Evolutionary conservation across 2,797 vertebrate genomes (phyloP), one percentile per base, ranked within the genome.

Genomic region (Meda fulgida): DNA sequence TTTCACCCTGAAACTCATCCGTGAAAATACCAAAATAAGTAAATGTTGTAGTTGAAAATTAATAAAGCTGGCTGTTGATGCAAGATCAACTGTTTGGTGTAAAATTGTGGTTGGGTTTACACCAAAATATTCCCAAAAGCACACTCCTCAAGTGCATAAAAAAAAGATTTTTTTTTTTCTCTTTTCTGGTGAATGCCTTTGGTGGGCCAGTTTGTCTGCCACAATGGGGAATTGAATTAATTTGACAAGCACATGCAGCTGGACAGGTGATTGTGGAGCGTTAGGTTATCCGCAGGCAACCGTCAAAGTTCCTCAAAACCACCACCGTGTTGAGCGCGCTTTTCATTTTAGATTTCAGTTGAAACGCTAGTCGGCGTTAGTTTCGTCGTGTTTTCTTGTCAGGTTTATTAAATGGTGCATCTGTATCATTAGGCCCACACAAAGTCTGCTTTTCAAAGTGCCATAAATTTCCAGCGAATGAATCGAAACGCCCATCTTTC

Each of bases 231-330:
- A 71, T 51, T 29, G 26, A 46, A 14, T 78, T 51, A 78, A 53
- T 70, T 78, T 78, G 83, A 84, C 58, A 70, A 13, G 60, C 51
- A 80, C 48, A 87, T 84, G 71, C 51, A 70, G 66, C 36, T 76
- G 48, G 86, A 80, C 82, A 84, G 78, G 66, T 70, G 82, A 71
- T 51, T 58, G 19, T 63, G 71, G 36, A 78, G 34, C 75, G 4
- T 36, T 66, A 19, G 73, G 19, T 48, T 78, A 78, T 77, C 71
- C 26, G 38, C 63, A 69, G 82, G 73, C 82, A 79, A 67, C 58
- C 75, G 85, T 73, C 81, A 82, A 80, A 84, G 69, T 69, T 84
- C 48, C 71, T 60, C 38, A 63, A 65, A 86, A 86, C 81, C 66
- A 83, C 65, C 38, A 63, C 58, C 10, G 1, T 13, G 16, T 79